These are phyloP conservation scores for Leiothrix lutea DNA, from an alignment of 2,113 vertebrate genomes.

Conservation along the genomic window DNA sequence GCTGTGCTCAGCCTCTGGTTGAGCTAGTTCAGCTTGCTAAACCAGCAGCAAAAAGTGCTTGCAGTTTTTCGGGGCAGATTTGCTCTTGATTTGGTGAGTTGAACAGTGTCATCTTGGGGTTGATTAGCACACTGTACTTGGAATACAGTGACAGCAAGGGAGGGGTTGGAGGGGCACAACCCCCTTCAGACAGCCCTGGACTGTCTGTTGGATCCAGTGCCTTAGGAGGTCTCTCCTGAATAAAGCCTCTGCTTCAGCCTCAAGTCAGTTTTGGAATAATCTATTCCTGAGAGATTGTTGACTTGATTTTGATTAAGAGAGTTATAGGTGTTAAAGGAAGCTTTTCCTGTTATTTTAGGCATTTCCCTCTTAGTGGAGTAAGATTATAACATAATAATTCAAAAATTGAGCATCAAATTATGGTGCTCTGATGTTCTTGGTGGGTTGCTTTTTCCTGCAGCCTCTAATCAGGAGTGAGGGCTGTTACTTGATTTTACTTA, in stretches of 20 bases:
- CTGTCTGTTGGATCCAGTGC: background rate
- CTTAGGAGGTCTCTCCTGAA: background rate
- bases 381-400: background rate
- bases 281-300: background rate
- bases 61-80: background rate
- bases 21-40: background rate
- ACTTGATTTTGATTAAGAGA: background rate
- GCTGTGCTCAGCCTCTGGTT: background rate
- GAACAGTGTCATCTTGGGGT: background rate
- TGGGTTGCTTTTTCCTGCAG: background rate
- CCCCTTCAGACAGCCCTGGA: background rate
- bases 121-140: background rate
- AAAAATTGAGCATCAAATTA: background rate
- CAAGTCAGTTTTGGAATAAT: background rate
- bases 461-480: background rate
- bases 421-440: background rate
- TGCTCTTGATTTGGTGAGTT: background rate
- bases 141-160: background rate
- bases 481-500: background rate
- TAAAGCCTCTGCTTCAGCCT: background rate
- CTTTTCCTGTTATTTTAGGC: background rate
- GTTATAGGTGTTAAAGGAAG: background rate
- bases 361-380: background rate
- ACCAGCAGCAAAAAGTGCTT: background rate
- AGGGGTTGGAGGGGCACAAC: rapidly evolving